Evolutionary conservation across 2,888 invertebrate genomes (phyloP).

Genomic region (Phalera bucephala): DNA sequence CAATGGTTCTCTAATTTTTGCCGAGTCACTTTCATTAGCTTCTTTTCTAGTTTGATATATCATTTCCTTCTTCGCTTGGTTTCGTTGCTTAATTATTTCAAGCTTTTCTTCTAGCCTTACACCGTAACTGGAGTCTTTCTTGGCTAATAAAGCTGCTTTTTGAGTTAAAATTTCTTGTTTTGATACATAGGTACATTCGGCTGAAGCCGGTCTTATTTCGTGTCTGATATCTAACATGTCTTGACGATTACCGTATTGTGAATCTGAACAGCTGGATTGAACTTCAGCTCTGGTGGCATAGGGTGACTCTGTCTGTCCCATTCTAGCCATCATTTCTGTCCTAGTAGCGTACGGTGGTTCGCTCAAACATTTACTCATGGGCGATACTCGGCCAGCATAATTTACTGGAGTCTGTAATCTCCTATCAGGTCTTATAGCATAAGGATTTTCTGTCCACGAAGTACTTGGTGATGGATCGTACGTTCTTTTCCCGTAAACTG

Average conservation of each 20-base stretch:
- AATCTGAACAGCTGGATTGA: slow-evolving; percentile 74
- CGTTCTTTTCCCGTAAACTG: slow-evolving; percentile 68
- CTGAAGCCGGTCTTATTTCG: slow-evolving; percentile 66
- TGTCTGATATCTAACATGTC: slow-evolving; percentile 57
- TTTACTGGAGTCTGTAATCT: slow-evolving; percentile 68
- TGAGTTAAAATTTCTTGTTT: slow-evolving; percentile 78
- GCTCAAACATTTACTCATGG: slow-evolving; percentile 76
- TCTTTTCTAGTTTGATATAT: slow-evolving; percentile 79
- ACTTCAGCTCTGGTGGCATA: slow-evolving; percentile 67
- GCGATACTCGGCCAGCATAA: slow-evolving; percentile 63
- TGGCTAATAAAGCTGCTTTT: slow-evolving; percentile 75
- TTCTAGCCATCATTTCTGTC: slow-evolving; percentile 71
- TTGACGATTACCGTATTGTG: slow-evolving; percentile 51
- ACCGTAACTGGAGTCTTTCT: slow-evolving; percentile 65
- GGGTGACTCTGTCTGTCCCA: slow-evolving; percentile 65
- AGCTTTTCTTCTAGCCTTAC: slow-evolving; percentile 72
- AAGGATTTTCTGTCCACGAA: slow-evolving; percentile 69
- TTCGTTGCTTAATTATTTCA: slow-evolving; percentile 78
- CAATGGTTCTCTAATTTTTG: slow-evolving; percentile 72
- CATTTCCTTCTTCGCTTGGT: slow-evolving; percentile 79
- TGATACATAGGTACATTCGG: slow-evolving; percentile 77
- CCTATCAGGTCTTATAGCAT: slow-evolving; percentile 68
- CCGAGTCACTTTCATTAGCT: slow-evolving; percentile 70
- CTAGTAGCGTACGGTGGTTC: slow-evolving; percentile 74
- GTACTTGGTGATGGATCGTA: slow-evolving; percentile 73